Evolutionary conservation across 1,140 invertebrate species (phyloP).

Genomic region (Magallana angulata): DNA sequence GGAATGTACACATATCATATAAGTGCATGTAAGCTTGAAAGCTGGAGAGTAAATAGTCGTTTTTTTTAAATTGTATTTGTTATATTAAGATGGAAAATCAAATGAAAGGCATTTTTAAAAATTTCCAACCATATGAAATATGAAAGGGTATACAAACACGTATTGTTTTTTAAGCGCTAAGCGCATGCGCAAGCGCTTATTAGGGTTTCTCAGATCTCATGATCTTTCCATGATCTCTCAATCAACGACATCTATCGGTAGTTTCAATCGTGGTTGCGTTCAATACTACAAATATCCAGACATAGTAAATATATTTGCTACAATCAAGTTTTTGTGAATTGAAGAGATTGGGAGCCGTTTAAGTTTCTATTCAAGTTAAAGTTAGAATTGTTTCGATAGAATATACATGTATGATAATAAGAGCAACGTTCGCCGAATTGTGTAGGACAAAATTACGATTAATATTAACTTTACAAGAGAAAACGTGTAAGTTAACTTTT

Average conservation of each 20-base stretch:
- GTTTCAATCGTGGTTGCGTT: background rate
- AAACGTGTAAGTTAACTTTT: background rate
- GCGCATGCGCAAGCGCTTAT: too few relatives aligned
- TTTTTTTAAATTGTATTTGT: too few relatives aligned
- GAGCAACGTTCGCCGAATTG: background rate
- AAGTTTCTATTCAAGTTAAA: background rate
- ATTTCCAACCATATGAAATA: too few relatives aligned
- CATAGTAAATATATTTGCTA: background rate
- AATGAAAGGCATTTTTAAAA: too few relatives aligned
- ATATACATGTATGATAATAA: background rate
- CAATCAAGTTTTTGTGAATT: background rate
- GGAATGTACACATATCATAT: too few relatives aligned
- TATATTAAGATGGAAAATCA: too few relatives aligned
- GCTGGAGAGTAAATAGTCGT: too few relatives aligned
- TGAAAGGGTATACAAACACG: too few relatives aligned
- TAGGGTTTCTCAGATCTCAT: background rate
- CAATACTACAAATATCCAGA: background rate
- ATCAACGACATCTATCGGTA: background rate
- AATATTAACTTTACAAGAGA: background rate
- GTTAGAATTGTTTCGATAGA: background rate
- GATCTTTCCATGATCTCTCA: background rate
- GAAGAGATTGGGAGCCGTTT: background rate
- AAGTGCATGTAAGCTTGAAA: too few relatives aligned
- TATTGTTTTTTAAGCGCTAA: too few relatives aligned
- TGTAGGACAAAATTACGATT: background rate